Evolutionary conservation across 1,140 invertebrate genomes (phyloP), one percentile per base, ranked within the genome.

Genomic region (Dinothrombium tinctorium): DNA sequence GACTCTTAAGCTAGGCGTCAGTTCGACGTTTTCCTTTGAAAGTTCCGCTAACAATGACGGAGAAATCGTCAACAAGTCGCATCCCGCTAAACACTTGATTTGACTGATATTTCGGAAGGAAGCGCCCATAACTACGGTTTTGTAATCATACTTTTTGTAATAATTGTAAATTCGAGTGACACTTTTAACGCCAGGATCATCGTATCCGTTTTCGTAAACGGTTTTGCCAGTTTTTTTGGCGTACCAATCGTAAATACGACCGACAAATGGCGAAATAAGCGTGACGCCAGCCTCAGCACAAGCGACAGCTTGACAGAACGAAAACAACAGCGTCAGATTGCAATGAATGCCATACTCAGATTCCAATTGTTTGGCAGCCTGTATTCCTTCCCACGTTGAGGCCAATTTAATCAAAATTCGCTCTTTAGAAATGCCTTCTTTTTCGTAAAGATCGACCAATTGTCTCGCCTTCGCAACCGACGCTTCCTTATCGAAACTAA

Each of bases 301-400:
- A 20, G 92, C 90, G 23, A 95, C 79, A 4, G 90, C 90, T 53
- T 66, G 90, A 26, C 73, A 72, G 54, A 95, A 79, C 19, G 80
- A 86, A 55, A 99, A 99, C 12, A 99, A 56, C 4, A 99, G 63
- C 0, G 94, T 99, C 57, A 99, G 64, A 62, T 99, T 99, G 59
- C 90, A 98, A 56, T 96, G 90, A 32, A 99, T 84, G 29, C 75
- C 77, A n/a, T n/a, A n/a, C 51, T 90, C 68, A 51, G 76, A 69
- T 59, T 98, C 92, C 43, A 99, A 59, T 50, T 74, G 72, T 80
- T 74, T 81, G 8, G 87, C 92, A 35, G 90, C 90, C 62, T 94
- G 76, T 47, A 98, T 94, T 21, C 92, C 90, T 69, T 99, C 92
- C 92, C 92, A 99, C 0, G 90, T 96, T 3, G 89, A 89, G 1